These are phyloP conservation scores for Sarcophaga caerulescens DNA, from an alignment of 2,888 invertebrate genomes.

Conservation along the genomic window DNA sequence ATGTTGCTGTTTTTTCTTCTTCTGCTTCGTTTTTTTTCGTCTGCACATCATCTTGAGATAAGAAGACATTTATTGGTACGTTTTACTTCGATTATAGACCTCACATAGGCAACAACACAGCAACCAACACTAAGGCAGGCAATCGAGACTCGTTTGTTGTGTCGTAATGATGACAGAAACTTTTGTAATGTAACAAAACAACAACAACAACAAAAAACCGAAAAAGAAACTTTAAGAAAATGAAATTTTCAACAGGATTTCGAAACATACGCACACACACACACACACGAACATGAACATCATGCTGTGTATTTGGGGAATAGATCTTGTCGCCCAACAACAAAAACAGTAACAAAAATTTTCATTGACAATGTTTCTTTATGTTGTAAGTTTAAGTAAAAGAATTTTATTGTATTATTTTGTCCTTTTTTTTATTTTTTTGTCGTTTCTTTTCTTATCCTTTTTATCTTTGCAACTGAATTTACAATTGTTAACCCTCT, in stretches of 20 bases:
- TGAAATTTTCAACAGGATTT: not conserved
- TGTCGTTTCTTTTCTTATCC: not conserved
- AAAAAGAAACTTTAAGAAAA: not conserved
- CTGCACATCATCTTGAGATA: too few species aligned
- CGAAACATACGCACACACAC: too few species aligned
- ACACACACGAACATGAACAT: not conserved
- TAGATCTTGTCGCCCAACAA: slow-evolving; percentile 1
- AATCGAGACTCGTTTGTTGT: not conserved
- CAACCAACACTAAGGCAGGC: too few species aligned
- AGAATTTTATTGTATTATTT: slow-evolving; percentile 14
- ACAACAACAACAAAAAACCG: slow-evolving; percentile 10
- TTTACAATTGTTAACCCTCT: slow-evolving; percentile 10
- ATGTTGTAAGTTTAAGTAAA: slow-evolving; percentile 2
- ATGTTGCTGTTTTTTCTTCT: too few species aligned
- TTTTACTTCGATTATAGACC: too few species aligned
- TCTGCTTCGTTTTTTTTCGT: too few species aligned
- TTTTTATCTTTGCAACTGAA: too few species aligned
- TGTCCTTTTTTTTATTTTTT: not conserved
- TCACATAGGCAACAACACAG: too few species aligned
- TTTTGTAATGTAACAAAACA: not conserved
- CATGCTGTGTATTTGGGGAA: slow-evolving; percentile 43
- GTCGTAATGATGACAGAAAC: not conserved
- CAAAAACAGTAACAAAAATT: slow-evolving; percentile 10
- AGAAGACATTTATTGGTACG: too few species aligned
- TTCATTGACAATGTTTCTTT: slow-evolving; percentile 9